Conservation (phyloP, 2,888 invertebrate genomes). For the Acronicta alni region DNA sequence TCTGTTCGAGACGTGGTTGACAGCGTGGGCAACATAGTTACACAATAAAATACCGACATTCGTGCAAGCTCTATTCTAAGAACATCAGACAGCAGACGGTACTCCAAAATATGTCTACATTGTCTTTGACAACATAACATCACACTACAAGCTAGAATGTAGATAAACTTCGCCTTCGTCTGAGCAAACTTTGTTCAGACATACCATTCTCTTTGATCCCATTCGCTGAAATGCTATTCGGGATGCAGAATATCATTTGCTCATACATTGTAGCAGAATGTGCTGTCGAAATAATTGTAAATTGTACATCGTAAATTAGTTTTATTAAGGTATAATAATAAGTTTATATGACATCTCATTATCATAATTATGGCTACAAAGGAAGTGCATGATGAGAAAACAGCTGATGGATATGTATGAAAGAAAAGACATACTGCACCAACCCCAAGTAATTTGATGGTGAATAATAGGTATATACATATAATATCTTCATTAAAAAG, state of each 20-base stretch:
- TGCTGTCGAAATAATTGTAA: neutral
- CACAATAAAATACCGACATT: too few species aligned
- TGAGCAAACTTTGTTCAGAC: constrained; percentile 27
- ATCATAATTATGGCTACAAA: too few species aligned
- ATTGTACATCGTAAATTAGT: neutral
- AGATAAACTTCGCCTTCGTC: constrained; percentile 1
- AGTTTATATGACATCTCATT: too few species aligned
- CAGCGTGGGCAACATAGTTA: too few species aligned
- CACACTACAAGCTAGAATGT: constrained; percentile 24
- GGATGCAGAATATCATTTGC: constrained; percentile 7
- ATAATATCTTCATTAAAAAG: too few species aligned
- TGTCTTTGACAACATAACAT: constrained; percentile 38
- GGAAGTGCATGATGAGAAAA: too few species aligned
- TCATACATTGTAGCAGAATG: constrained; percentile 7
- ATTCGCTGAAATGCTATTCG: constrained; percentile 23
- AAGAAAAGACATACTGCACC: too few species aligned
- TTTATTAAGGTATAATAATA: neutral
- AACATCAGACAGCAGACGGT: constrained; percentile 6
- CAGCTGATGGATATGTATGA: too few species aligned
- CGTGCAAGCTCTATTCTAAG: neutral
- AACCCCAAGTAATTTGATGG: too few species aligned
- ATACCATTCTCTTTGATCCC: constrained; percentile 31
- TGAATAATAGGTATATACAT: too few species aligned
- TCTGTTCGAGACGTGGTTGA: too few species aligned
- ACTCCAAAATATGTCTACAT: constrained; percentile 33